A percentile compares a stretch with the other conserved stretches of the same genome.
Evolutionary conservation across 2,797 vertebrate genomes (phyloP).

Genomic region (Semotilus atromaculatus): DNA sequence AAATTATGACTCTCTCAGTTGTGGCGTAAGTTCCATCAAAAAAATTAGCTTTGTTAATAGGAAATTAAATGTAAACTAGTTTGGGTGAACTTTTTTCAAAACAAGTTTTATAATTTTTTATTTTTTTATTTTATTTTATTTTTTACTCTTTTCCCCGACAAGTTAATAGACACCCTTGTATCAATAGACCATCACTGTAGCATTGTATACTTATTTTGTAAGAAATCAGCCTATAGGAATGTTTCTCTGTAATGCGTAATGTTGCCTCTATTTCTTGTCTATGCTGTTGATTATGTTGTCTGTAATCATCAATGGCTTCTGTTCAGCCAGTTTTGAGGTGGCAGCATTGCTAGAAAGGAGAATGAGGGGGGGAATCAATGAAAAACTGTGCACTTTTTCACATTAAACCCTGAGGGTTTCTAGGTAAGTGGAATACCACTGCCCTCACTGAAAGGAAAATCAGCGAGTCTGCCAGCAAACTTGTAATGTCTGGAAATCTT

Average conservation of each 20-base stretch:
- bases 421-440: conserved; percentile 39
- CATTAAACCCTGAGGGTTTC: conserved; percentile 37
- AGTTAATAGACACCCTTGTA: not conserved
- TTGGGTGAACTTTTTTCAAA: not conserved
- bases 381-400: not conserved
- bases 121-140: no score
- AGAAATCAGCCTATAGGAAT: not conserved
- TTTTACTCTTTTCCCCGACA: no score
- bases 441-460: conserved; percentile 50
- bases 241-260: not conserved
- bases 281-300: not conserved
- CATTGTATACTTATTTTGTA: not conserved
- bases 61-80: not conserved
- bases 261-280: not conserved
- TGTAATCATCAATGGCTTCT: not conserved
- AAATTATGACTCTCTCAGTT: not conserved
- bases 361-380: not conserved
- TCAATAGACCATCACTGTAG: not conserved
- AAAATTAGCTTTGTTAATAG: not conserved
- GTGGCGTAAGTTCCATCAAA: no score
- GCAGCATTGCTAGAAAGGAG: conserved; percentile 5
- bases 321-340: not conserved
- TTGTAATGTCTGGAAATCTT: conserved; percentile 60
- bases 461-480: conserved; percentile 43
- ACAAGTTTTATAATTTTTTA: no score